Evolutionary conservation across 2,797 vertebrate genomes (phyloP).

Genomic region (Kryptopterus vitreolus): DNA sequence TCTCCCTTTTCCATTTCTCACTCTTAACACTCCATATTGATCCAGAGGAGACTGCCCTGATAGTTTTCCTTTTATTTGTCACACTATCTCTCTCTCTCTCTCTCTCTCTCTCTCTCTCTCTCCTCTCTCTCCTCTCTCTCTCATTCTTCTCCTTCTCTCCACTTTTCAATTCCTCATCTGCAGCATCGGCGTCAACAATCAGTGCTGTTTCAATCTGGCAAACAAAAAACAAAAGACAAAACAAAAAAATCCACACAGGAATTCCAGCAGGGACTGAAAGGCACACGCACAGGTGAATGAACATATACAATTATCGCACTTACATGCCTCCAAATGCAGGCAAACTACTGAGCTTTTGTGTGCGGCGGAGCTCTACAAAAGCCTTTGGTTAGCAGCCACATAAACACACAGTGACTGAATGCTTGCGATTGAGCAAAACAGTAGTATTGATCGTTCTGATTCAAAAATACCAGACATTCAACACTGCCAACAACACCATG

Average conservation of each 20-base stretch:
- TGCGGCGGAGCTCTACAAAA: background rate
- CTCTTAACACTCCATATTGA: slow-evolving; percentile 50
- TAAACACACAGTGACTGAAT: background rate
- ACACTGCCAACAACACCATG: background rate
- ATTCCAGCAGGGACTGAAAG: slow-evolving; percentile 67
- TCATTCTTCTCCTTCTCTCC: background rate
- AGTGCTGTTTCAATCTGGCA: slow-evolving; percentile 70
- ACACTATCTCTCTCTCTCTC: slow-evolving; percentile 22
- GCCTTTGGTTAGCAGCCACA: background rate
- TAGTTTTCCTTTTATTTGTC: slow-evolving; percentile 44
- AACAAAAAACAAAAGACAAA: too few relatives aligned
- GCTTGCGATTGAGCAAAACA: background rate
- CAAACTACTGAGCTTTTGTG: slow-evolving; percentile 1
- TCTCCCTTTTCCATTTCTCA: slow-evolving; percentile 36
- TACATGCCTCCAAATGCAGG: background rate
- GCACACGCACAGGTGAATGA: background rate
- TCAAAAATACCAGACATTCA: background rate
- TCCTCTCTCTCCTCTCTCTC: background rate
- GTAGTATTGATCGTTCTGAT: background rate
- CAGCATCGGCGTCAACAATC: slow-evolving; percentile 75
- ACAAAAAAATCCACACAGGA: slow-evolving; percentile 66
- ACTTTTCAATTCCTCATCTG: slow-evolving; percentile 40
- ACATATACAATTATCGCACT: background rate
- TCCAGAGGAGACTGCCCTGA: slow-evolving; percentile 38
- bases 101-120: background rate